Evolutionary conservation across 2,113 vertebrate genomes (phyloP).

Genomic region (Alethe castanea): DNA sequence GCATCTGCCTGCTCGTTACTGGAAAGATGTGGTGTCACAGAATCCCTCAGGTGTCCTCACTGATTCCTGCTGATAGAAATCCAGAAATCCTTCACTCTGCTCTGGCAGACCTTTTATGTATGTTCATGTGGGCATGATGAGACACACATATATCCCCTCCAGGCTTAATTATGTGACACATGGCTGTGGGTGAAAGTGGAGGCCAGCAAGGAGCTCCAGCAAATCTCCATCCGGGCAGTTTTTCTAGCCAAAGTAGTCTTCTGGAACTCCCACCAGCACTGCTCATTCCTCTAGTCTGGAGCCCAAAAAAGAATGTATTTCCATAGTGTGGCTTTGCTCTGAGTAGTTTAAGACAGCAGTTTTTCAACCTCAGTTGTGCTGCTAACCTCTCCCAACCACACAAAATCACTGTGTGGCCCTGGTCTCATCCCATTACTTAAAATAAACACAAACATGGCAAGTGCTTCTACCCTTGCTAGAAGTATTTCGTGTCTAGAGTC

Average conservation of each 20-base stretch:
- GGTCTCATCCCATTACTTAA: neutral
- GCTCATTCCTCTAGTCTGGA: neutral
- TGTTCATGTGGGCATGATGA: accelerated
- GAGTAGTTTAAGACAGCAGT: neutral
- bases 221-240: neutral
- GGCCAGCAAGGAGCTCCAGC: neutral
- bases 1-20: neutral
- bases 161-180: neutral
- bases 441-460: neutral
- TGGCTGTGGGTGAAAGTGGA: neutral
- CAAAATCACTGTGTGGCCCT: neutral
- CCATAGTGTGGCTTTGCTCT: neutral
- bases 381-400: neutral
- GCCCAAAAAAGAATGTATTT: neutral
- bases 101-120: neutral
- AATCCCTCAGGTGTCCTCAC: neutral
- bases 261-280: neutral
- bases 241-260: neutral
- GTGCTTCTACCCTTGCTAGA: neutral
- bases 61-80: neutral
- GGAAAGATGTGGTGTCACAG: neutral
- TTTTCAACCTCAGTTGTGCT: neutral
- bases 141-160: neutral
- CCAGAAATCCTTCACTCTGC: neutral
- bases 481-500: neutral